Conservation (phyloP, 2,797 vertebrate genomes). For the Argyrosomus regius region DNA sequence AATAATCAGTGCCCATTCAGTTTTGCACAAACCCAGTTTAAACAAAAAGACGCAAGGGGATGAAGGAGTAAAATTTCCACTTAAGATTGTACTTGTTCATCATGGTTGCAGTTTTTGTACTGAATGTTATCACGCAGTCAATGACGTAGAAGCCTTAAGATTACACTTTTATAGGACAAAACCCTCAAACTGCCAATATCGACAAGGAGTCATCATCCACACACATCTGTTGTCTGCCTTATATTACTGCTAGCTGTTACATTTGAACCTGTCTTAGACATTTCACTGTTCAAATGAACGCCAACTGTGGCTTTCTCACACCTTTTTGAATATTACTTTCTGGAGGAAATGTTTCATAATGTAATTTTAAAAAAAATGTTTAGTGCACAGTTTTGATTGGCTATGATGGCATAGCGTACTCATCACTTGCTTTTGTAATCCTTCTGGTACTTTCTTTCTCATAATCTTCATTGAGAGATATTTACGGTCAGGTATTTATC, state of each 20-base stretch:
- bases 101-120: slow-evolving; percentile 42
- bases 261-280: slow-evolving; percentile 33
- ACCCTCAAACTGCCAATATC: slow-evolving; percentile 63
- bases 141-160: slow-evolving; percentile 72
- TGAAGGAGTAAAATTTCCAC: background rate
- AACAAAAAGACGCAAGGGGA: background rate
- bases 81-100: slow-evolving; percentile 27
- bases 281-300: slow-evolving; percentile 39
- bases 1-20: slow-evolving; percentile 27
- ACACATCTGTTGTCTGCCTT: slow-evolving; percentile 69
- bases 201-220: slow-evolving; percentile 36
- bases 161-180: slow-evolving; percentile 38
- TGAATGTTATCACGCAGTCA: slow-evolving; percentile 54
- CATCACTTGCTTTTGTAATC: slow-evolving; percentile 37
- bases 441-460: slow-evolving; percentile 42
- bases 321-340: slow-evolving; percentile 15
- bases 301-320: slow-evolving; percentile 46
- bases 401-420: slow-evolving; percentile 12
- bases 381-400: slow-evolving; percentile 21
- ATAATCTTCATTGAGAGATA: slow-evolving; percentile 19
- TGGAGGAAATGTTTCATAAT: slow-evolving; percentile 33
- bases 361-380: slow-evolving; percentile 4
- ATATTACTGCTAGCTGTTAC: slow-evolving; percentile 37
- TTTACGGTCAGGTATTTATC: slow-evolving; percentile 32
- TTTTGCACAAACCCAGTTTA: slow-evolving; percentile 46